These are phyloP conservation scores for Epinephelus lanceolatus DNA, from an alignment of 2,113 vertebrate genomes.

Conservation along the genomic window DNA sequence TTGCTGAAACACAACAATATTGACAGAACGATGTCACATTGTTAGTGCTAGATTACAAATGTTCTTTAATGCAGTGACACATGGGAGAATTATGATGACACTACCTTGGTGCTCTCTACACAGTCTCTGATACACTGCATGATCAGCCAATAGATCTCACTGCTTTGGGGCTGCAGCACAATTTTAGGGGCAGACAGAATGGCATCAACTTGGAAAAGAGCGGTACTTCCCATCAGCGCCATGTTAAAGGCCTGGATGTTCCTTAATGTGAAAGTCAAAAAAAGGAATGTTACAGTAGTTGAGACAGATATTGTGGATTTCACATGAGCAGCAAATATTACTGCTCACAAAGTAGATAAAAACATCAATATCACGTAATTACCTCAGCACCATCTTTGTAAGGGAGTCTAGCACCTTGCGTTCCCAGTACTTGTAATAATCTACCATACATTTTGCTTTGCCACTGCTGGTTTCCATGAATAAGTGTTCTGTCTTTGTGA, in stretches of 20 bases:
- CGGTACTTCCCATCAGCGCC: conserved; percentile 81
- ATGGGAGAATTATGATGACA: conserved; percentile 2
- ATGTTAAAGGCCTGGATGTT: conserved; percentile 89
- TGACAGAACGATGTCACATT: not conserved
- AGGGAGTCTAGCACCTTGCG: conserved; percentile 86
- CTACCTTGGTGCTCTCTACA: conserved; percentile 91
- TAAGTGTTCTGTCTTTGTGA: conserved; percentile 90
- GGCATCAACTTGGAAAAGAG: conserved; percentile 90
- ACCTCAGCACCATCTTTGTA: conserved; percentile 91
- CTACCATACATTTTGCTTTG: conserved; percentile 85
- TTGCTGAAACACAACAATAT: conserved; percentile 75
- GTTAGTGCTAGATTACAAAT: not conserved
- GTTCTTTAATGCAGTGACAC: not conserved
- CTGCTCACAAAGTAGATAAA: not conserved
- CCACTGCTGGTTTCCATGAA: conserved; percentile 89
- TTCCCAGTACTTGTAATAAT: conserved; percentile 93
- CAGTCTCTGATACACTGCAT: conserved; percentile 87
- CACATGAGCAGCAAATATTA: not conserved
- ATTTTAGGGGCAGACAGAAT: conserved; percentile 89
- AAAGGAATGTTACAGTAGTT: not conserved
- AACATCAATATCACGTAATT: conserved; percentile 17
- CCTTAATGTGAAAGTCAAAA: conserved; percentile 78
- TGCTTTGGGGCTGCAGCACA: conserved; percentile 87
- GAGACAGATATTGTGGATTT: not conserved
- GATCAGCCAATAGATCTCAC: conserved; percentile 88